Conservation (phyloP, 2,113 vertebrate genomes). For the Catagonus wagneri region DNA sequence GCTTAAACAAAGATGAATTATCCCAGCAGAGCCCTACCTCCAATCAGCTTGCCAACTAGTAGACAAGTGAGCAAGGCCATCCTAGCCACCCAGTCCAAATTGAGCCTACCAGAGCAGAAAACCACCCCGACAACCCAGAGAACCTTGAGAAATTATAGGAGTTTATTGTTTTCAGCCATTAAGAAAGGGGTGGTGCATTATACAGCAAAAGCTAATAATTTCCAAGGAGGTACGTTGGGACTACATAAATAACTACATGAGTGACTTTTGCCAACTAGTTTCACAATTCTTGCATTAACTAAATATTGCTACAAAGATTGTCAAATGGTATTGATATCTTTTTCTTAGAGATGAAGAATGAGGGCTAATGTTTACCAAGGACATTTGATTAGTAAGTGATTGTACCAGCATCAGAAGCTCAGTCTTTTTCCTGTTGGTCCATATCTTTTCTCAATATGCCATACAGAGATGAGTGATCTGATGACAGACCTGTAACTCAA, state of each 20-base stretch:
- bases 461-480: neutral
- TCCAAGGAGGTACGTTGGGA: neutral
- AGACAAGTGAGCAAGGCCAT: neutral
- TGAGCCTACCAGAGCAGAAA: neutral
- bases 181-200: conserved; percentile 3
- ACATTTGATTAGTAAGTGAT: neutral
- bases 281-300: conserved; percentile 17
- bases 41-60: neutral
- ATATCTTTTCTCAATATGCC: neutral
- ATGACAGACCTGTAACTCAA: neutral
- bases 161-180: neutral
- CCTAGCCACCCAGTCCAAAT: neutral
- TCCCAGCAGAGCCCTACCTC: neutral
- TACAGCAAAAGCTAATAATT: conserved; percentile 27
- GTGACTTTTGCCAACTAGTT: neutral
- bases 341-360: conserved; percentile 1
- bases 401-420: neutral
- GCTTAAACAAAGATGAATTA: neutral
- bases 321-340: neutral
- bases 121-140: neutral
- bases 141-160: neutral
- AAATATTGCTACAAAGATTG: conserved; percentile 46
- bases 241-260: neutral
- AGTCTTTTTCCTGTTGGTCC: neutral
- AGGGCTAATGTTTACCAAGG: neutral